A percentile compares a stretch with the other conserved stretches of the same genome.
Evolutionary conservation across 2,113 vertebrate species (phyloP).

Genomic region (Dendrocopos noguchii): DNA sequence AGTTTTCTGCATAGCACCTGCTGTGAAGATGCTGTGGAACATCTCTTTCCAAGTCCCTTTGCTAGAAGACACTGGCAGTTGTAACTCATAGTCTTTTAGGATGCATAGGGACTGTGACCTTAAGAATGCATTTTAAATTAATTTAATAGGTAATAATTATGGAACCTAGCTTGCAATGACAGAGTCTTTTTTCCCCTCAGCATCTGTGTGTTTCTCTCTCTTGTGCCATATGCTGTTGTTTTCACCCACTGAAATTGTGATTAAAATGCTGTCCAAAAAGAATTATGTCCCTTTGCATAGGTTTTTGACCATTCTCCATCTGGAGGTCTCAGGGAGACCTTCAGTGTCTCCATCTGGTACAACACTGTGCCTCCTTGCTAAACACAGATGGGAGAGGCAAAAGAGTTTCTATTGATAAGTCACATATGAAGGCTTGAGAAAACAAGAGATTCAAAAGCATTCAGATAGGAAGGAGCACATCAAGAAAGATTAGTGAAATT

Average conservation of each 20-base stretch:
- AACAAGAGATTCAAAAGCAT: background rate
- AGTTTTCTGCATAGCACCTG: background rate
- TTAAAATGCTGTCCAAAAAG: constrained; percentile 18
- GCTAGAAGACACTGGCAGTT: background rate
- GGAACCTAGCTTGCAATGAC: background rate
- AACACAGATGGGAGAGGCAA: background rate
- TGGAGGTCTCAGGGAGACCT: background rate
- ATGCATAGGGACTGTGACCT: background rate
- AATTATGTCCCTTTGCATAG: background rate
- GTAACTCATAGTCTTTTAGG: background rate
- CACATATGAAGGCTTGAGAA: background rate
- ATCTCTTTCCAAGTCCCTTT: background rate
- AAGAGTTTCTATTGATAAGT: background rate
- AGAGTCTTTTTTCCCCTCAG: background rate
- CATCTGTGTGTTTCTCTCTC: background rate
- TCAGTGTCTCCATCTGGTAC: background rate
- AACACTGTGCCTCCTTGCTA: background rate
- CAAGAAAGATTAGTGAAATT: constrained; percentile 25
- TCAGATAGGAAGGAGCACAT: background rate
- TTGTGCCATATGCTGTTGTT: background rate
- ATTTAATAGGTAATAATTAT: background rate
- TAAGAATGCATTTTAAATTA: background rate
- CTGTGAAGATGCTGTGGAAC: background rate
- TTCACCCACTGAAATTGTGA: background rate
- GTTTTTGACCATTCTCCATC: constrained; percentile 5